These are phyloP conservation scores for Pantherophis alleghaniensis DNA, from an alignment of 2,797 vertebrate species.

Conservation along the genomic window DNA sequence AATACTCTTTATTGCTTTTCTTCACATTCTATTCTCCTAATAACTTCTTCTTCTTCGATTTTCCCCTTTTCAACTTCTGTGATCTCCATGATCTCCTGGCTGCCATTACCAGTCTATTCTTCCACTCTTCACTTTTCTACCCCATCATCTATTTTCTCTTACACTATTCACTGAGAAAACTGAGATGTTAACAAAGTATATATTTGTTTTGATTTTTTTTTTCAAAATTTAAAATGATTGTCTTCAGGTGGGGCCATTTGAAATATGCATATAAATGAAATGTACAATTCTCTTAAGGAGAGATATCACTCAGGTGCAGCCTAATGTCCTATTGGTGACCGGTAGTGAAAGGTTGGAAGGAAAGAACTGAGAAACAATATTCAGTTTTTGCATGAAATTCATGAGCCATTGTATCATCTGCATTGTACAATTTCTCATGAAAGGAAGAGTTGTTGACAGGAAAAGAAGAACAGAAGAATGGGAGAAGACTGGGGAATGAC, in stretches of 20 bases:
- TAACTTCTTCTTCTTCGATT: background rate
- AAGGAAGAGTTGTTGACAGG: background rate
- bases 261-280: background rate
- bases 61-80: background rate
- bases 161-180: background rate
- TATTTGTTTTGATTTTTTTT: background rate
- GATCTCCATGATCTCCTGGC: background rate
- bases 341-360: background rate
- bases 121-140: background rate
- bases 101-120: background rate
- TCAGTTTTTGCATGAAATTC: background rate
- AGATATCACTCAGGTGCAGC: background rate
- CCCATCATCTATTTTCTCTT: background rate
- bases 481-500: background rate
- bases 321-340: background rate
- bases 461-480: background rate
- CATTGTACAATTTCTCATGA: accelerated
- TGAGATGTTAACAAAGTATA: background rate
- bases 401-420: background rate
- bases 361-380: background rate
- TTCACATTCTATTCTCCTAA: background rate
- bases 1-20: background rate
- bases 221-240: background rate
- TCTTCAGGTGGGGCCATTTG: background rate
- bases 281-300: background rate